phyloP scores from a whole-genome alignment of 1,140 invertebrate genomes.

The Campoletis sonorensis region DNA sequence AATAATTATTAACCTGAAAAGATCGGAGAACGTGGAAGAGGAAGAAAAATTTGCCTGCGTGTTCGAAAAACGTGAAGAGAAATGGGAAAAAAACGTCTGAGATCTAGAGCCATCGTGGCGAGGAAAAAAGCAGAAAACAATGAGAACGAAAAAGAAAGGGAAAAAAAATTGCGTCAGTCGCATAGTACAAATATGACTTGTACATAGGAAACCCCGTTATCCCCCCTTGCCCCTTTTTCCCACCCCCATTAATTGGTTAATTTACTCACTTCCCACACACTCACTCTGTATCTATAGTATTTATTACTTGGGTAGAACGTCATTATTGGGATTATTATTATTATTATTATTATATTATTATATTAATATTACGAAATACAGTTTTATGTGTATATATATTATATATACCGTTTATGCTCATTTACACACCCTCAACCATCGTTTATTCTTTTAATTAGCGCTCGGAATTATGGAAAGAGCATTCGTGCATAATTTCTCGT shows the following conservation, averaged over 20 bases:
- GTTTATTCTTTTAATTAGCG: constrained; percentile 16
- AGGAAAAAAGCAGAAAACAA: constrained; percentile 12
- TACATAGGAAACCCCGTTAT: constrained; percentile 71
- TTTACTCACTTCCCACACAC: constrained; percentile 74
- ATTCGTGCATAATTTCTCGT: neutral
- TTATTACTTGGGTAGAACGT: constrained; percentile 78
- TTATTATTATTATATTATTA: constrained; percentile 68
- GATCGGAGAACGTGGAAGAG: constrained; percentile 53
- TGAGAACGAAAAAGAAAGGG: constrained; percentile 3
- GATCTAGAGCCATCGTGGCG: constrained; percentile 34
- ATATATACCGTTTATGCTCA: constrained; percentile 51
- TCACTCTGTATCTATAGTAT: constrained; percentile 78
- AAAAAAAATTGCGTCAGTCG: constrained; percentile 70
- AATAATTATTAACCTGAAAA: constrained; percentile 18
- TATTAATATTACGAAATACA: constrained; percentile 76
- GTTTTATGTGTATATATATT: constrained; percentile 76
- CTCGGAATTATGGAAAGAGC: neutral
- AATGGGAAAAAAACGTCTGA: constrained; percentile 14
- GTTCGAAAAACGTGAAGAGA: constrained; percentile 41
- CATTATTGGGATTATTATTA: constrained; percentile 77
- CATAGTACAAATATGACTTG: constrained; percentile 77
- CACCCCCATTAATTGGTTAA: constrained; percentile 68
- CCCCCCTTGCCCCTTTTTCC: constrained; percentile 51
- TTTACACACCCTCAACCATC: constrained; percentile 33
- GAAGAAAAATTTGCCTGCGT: constrained; percentile 53